Evolutionary conservation across 2,888 invertebrate species (phyloP), one percentile per base, ranked within the genome.

Genomic region (Standfussiana lucernea): DNA sequence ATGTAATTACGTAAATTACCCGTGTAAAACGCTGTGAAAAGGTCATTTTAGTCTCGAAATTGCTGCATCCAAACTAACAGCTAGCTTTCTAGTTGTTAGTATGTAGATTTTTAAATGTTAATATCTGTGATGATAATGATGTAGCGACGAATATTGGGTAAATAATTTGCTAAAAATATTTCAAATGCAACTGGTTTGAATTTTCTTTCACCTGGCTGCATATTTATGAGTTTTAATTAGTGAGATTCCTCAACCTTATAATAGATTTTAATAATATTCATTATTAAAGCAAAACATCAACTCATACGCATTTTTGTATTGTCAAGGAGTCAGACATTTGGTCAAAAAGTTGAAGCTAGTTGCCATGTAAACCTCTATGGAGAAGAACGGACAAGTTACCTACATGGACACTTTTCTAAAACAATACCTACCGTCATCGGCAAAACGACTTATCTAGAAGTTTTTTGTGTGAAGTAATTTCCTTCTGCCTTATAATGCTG

Each of bases 1-100:
- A 68, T 59, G 70, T 28, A 80, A 78, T 86, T 78, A 75, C 1
- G 61, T 50, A 79, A 84, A 86, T 85, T 81, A 59, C 65, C 64
- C 76, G 61, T 74, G 35, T 65, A 68, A 65, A 81, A 32, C 4
- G 56, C 32, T 74, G 35, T 69, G 71, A 61, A 72, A 74, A 76
- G 72, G 83, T 74, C n/a, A 50, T 73, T 45, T 35, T 42, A 35
- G 50, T 13, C 65, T 62, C 61, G 2, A 59, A 82, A 83, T 78
- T 64, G 37, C 56, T 72, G 35, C 42, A 15, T 65, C 35, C 69
- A 68, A 62, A 59, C n/a, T 61, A 42, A 47, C 32, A 35, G 28
- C 21, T 6, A 37, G 56, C 76, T 73, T 84, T 77, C 80, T 76
- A 77, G 35, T 37, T 24, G 50, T 74, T 70, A 71, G 35, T 71